Evolutionary conservation across 2,888 invertebrate genomes (phyloP).

Genomic region (Caenorhabditis japonica): DNA sequence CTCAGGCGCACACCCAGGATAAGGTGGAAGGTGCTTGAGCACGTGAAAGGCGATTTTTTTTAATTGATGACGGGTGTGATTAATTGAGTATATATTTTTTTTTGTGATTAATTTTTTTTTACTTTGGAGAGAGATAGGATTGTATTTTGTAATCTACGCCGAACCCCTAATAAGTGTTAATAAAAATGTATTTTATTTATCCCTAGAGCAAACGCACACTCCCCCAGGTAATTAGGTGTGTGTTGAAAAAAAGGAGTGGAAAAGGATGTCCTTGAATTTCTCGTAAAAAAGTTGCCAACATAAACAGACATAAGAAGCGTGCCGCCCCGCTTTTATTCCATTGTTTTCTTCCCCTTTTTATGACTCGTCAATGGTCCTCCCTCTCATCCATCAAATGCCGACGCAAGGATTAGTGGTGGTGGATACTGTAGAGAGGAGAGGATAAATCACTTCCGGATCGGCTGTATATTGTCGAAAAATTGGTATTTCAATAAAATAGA

Average conservation of each 20-base stretch:
- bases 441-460: conserved; percentile 24
- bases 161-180: no score
- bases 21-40: background rate
- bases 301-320: conserved; percentile 15
- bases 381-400: conserved; percentile 18
- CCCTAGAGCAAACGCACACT: background rate
- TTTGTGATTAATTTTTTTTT: no score
- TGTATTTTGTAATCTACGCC: no score
- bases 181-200: background rate
- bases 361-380: conserved; percentile 4
- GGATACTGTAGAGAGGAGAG: background rate
- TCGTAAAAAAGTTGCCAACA: conserved; percentile 45
- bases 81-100: no score
- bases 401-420: conserved; percentile 26
- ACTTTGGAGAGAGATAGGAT: no score
- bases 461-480: background rate
- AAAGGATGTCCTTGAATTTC: conserved; percentile 22
- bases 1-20: conserved; percentile 38
- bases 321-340: no score
- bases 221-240: no score
- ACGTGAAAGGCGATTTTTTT: no score
- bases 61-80: no score
- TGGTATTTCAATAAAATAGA: no score
- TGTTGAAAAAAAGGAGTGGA: conserved; percentile 4
- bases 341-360: conserved; percentile 35